Evolutionary conservation across 2,797 vertebrate genomes (phyloP).

Genomic region (Pseudocheirus occidentalis): DNA sequence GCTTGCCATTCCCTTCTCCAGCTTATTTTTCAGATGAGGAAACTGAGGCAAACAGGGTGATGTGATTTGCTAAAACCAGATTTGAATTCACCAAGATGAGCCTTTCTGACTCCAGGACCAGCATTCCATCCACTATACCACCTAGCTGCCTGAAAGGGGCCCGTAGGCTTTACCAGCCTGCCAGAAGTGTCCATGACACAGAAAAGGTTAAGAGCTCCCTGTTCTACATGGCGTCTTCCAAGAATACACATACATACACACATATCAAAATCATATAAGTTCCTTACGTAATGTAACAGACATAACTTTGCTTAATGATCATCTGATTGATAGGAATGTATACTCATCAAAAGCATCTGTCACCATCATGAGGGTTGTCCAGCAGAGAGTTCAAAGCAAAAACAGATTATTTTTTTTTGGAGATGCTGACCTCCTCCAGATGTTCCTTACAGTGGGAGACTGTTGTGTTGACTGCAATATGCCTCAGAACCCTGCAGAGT

Average conservation of each 20-base stretch:
- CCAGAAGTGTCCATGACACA: background rate
- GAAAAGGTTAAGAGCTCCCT: background rate
- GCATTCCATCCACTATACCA: background rate
- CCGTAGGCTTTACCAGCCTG: background rate
- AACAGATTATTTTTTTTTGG: background rate
- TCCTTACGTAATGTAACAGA: background rate
- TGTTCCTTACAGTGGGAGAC: background rate
- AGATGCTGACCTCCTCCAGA: background rate
- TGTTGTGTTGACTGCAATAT: background rate
- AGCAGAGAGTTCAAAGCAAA: background rate
- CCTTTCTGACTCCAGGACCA: background rate
- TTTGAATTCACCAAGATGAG: background rate
- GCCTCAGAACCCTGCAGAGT: background rate
- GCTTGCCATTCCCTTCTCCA: background rate
- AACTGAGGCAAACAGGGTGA: background rate
- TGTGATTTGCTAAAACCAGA: background rate
- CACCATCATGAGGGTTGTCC: background rate
- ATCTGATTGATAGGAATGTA: background rate
- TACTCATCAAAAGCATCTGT: background rate
- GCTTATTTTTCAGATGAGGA: background rate
- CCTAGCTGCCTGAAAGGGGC: background rate
- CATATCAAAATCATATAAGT: background rate
- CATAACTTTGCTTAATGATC: background rate
- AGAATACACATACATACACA: background rate
- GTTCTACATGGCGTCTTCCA: background rate